Evolutionary conservation across 2,113 vertebrate genomes (phyloP).

Genomic region (Percina caprodes): DNA sequence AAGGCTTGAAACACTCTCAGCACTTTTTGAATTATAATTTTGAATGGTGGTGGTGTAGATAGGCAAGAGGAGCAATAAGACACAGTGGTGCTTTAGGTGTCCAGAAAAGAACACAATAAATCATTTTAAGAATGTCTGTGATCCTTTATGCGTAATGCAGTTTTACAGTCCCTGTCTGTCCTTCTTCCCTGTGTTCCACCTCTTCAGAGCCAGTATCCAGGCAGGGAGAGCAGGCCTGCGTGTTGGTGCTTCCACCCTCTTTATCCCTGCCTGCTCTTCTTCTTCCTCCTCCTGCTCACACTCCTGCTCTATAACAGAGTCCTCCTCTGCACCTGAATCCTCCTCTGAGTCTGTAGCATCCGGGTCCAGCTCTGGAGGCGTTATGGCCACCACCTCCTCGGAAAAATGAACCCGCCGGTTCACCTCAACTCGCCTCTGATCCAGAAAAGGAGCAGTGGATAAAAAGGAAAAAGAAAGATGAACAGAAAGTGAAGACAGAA

Average conservation of each 20-base stretch:
- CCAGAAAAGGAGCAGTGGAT: background rate
- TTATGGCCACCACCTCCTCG: constrained; percentile 72
- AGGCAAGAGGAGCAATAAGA: background rate
- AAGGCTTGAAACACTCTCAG: background rate
- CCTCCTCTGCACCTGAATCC: constrained; percentile 56
- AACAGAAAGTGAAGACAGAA: background rate
- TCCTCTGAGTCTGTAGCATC: constrained; percentile 59
- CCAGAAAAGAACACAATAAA: background rate
- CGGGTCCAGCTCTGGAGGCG: constrained; percentile 37
- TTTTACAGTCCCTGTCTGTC: constrained; percentile 30
- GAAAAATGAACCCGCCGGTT: constrained; percentile 77
- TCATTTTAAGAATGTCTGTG: background rate
- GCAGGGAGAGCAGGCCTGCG: constrained; percentile 59
- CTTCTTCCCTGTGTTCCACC: constrained; percentile 67
- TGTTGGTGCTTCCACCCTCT: constrained; percentile 32
- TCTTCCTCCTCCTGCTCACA: constrained; percentile 21
- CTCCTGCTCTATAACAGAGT: constrained; percentile 57
- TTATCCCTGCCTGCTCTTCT: background rate
- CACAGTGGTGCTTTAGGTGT: background rate
- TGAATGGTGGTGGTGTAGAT: background rate
- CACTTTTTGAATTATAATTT: background rate
- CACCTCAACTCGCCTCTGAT: constrained; percentile 79
- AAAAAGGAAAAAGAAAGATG: background rate
- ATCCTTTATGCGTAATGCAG: background rate
- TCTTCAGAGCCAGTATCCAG: constrained; percentile 82